Conservation (phyloP, 2,113 vertebrate species). For the Copsychus sechellarum region DNA sequence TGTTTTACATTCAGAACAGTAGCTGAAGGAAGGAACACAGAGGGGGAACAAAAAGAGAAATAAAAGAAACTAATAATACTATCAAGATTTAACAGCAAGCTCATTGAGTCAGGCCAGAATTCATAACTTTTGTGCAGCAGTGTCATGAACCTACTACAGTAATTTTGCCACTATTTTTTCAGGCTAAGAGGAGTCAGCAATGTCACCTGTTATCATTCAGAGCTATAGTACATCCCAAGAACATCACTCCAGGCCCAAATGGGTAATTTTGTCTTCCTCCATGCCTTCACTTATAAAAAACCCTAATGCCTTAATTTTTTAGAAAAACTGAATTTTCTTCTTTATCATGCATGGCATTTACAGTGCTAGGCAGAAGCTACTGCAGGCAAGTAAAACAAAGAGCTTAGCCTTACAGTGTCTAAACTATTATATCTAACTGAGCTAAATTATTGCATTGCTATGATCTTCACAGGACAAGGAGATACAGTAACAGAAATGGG, state of each 20-base stretch:
- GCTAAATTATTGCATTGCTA: background rate
- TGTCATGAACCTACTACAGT: background rate
- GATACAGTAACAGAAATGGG: background rate
- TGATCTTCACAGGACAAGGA: background rate
- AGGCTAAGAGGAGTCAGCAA: background rate
- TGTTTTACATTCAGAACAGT: background rate
- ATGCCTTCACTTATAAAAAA: background rate
- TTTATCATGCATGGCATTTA: background rate
- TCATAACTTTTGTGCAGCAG: background rate
- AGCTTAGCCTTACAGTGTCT: background rate
- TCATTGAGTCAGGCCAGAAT: background rate
- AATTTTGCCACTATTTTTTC: background rate
- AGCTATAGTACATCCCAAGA: background rate
- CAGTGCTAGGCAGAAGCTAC: background rate
- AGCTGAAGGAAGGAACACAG: background rate
- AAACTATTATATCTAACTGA: background rate
- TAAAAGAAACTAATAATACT: background rate
- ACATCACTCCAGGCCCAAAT: background rate
- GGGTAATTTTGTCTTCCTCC: background rate
- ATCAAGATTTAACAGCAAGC: background rate
- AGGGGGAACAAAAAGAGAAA: background rate
- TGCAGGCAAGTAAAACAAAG: background rate
- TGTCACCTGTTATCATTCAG: accelerated
- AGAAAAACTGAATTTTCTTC: background rate
- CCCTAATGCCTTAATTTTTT: background rate